These are phyloP conservation scores for Listronotus bonariensis DNA, from an alignment of 1,140 invertebrate species.

Conservation along the genomic window DNA sequence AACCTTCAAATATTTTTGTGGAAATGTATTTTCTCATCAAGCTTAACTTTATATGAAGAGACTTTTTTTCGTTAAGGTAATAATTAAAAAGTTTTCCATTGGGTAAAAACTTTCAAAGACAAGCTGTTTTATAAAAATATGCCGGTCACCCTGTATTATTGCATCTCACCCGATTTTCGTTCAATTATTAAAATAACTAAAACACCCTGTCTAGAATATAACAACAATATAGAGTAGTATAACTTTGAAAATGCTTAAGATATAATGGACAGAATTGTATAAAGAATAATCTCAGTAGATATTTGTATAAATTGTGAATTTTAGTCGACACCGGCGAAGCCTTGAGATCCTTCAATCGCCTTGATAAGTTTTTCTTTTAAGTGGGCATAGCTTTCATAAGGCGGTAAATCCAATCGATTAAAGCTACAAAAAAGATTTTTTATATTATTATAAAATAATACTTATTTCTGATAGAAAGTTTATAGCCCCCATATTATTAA, in stretches of 20 bases:
- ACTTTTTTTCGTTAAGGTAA: too few species aligned
- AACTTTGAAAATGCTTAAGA: constrained; percentile 19
- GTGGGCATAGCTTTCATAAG: constrained; percentile 94
- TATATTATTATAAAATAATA: too few species aligned
- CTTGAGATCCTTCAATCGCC: constrained; percentile 97
- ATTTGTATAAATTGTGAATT: constrained; percentile 17
- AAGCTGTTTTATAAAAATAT: too few species aligned
- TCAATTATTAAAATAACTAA: constrained; percentile 6
- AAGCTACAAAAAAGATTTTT: constrained; percentile 80
- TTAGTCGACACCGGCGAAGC: constrained; percentile 97
- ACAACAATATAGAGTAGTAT: background rate
- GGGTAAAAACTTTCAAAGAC: too few species aligned
- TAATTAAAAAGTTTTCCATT: too few species aligned
- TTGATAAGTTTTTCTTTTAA: constrained; percentile 93
- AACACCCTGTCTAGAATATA: constrained; percentile 1
- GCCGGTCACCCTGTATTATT: too few species aligned
- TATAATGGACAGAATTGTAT: constrained; percentile 45
- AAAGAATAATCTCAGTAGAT: constrained; percentile 29
- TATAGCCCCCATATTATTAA: too few species aligned
- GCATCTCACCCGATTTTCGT: too few species aligned
- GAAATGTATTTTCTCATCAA: too few species aligned
- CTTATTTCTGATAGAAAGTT: too few species aligned
- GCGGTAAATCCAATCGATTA: constrained; percentile 95
- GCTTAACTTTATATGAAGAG: too few species aligned
- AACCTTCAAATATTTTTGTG: too few species aligned